Evolutionary conservation across 2,888 invertebrate species (phyloP).

Genomic region (Metallyticus violacea): DNA sequence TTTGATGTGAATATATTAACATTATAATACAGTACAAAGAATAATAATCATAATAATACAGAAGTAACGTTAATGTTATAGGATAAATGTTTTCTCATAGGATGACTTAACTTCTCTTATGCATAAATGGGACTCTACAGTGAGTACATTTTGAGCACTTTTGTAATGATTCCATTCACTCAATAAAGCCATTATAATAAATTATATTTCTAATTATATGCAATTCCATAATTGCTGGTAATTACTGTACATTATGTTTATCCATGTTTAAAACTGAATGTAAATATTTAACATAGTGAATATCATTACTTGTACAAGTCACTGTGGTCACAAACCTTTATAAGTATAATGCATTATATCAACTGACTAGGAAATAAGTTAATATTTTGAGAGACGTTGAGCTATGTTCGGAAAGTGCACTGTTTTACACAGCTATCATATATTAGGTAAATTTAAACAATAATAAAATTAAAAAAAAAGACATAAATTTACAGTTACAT

Average conservation of each 20-base stretch:
- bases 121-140: neutral
- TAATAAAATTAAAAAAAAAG: neutral
- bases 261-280: neutral
- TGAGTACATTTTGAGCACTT: slow-evolving; percentile 5
- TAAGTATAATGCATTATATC: neutral
- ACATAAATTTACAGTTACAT: neutral
- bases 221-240: neutral
- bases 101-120: neutral
- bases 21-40: neutral
- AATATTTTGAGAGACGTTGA: slow-evolving; percentile 4
- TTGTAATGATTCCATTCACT: neutral
- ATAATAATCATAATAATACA: neutral
- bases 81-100: neutral
- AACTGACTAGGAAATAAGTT: slow-evolving; percentile 22
- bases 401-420: neutral
- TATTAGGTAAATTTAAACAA: neutral
- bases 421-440: neutral
- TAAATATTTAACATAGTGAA: neutral
- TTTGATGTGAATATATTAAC: neutral
- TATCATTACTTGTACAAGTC: neutral
- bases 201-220: neutral
- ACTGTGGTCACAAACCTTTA: neutral
- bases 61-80: neutral
- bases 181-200: neutral
- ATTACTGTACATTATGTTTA: neutral